A percentile compares a stretch with the other conserved stretches of the same genome.
These are phyloP conservation scores for Amphilophus citrinellus DNA, from an alignment of 2,113 vertebrate genomes.

Conservation along the genomic window DNA sequence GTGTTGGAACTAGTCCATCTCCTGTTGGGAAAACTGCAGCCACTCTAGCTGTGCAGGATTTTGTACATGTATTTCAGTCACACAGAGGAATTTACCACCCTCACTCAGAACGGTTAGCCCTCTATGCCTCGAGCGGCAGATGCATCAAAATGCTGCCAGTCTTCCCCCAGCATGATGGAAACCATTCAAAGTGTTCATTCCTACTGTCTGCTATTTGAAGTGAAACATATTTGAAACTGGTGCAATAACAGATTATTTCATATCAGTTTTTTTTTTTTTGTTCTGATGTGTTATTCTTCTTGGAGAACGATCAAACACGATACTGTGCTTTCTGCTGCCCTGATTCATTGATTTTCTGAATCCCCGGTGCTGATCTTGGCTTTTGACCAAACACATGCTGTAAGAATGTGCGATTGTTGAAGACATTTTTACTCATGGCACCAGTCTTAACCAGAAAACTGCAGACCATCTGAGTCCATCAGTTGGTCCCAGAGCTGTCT, in stretches of 20 bases:
- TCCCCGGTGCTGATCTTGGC: neutral
- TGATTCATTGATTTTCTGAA: neutral
- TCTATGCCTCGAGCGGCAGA: neutral
- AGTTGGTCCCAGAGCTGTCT: neutral
- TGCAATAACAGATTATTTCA: conserved; percentile 1
- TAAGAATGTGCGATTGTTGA: neutral
- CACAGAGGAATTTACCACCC: conserved; percentile 7
- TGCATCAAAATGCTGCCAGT: neutral
- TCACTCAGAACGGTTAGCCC: neutral
- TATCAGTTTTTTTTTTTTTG: neutral
- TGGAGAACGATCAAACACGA: neutral
- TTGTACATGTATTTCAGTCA: neutral
- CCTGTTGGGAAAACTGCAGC: neutral
- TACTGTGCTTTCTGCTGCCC: neutral
- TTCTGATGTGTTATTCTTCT: neutral
- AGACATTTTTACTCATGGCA: neutral
- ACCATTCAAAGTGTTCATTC: conserved; percentile 7
- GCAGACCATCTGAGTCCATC: neutral
- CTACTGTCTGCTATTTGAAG: neutral
- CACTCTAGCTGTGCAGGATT: neutral
- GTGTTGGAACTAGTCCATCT: conserved; percentile 7
- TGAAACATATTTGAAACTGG: neutral
- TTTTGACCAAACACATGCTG: neutral
- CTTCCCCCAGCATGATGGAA: neutral
- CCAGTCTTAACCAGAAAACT: neutral